Evolutionary conservation across 2,797 vertebrate genomes (phyloP), one percentile per base, ranked within the genome.

Genomic region (Scolopax bukidnonensis): DNA sequence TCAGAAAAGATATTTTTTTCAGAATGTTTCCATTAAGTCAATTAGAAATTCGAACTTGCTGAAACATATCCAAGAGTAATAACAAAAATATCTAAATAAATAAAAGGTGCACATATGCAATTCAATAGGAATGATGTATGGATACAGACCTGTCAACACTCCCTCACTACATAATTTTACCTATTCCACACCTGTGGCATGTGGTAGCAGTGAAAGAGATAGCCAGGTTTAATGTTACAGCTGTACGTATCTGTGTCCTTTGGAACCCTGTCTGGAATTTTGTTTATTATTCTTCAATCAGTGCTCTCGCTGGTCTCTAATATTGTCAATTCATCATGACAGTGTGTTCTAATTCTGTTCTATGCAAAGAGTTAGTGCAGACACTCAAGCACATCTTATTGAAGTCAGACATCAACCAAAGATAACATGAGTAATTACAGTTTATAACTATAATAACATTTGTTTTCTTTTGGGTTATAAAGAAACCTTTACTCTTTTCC

Each of bases 31-130:
- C 85, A 93, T 95, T 89, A 84, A 86, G 67, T 82, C 93, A 82
- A 90, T 91, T 94, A 97, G 85, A 91, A 96, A 87, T n/a, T 82
- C 56, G 79, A 77, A 94, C 80, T 86, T 87, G 87, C 48, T 96
- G 89, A 94, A 96, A 90, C 56, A 71, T 6, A 1, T 91, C 93
- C 90, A 95, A 91, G 71, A 80, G 43, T 80, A 95, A 96, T 82
- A 95, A 83, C 4, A 20, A 88, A 95, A 90, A 87, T 79, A 90
- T 40, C 67, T 94, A 93, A 88, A 90, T 56, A 93, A 92, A 94
- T 93, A 94, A 70, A 94, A 96, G 40, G 59, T 94, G 77, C 56
- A 80, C 43, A 84, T 78, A 81, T 56, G 83, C 59, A 96, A 90
- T 91, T 95, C 85, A 79, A n/a, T 32, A 90, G 63, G 54, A 90